Percentiles rank a stretch among this genome's conserved stretches.
Evolutionary conservation across 2,113 vertebrate species (phyloP).

Genomic region (Gymnocephalus cernua): DNA sequence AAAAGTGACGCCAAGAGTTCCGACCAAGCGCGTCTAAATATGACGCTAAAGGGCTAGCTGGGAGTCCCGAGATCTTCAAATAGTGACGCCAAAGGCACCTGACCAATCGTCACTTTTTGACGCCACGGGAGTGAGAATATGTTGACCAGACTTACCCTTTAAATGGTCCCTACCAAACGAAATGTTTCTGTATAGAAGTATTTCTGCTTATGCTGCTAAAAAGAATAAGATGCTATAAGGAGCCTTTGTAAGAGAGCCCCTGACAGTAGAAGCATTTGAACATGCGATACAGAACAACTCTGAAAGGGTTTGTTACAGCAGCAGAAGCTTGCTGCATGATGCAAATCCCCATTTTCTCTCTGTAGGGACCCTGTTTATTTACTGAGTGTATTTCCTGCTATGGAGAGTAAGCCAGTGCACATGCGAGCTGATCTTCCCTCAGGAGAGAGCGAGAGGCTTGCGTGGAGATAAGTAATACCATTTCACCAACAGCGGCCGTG

Average conservation of each 20-base stretch:
- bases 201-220: background rate
- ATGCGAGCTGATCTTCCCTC: conserved; percentile 48
- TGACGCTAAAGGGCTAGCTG: too few species aligned
- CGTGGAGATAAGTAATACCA: conserved; percentile 63
- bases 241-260: background rate
- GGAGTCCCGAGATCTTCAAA: too few species aligned
- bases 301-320: conserved; percentile 15
- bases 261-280: background rate
- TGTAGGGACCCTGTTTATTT: conserved; percentile 33
- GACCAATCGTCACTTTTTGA: too few species aligned
- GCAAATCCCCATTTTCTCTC: conserved; percentile 11
- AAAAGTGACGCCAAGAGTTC: too few species aligned
- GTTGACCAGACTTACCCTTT: too few species aligned
- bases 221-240: background rate
- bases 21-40: too few species aligned
- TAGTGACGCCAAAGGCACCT: too few species aligned
- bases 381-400: conserved; percentile 44
- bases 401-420: conserved; percentile 50
- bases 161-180: background rate
- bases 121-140: too few species aligned
- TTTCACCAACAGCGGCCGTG: conserved; percentile 63
- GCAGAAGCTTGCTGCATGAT: background rate
- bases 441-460: conserved; percentile 49
- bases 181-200: background rate
- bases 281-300: background rate